Evolutionary conservation across 30 jellyfish, hydroid and myxozoan genomes (phyloP), one percentile per base, ranked within the genome.

Genomic region (Phacellophora camtschatica): DNA sequence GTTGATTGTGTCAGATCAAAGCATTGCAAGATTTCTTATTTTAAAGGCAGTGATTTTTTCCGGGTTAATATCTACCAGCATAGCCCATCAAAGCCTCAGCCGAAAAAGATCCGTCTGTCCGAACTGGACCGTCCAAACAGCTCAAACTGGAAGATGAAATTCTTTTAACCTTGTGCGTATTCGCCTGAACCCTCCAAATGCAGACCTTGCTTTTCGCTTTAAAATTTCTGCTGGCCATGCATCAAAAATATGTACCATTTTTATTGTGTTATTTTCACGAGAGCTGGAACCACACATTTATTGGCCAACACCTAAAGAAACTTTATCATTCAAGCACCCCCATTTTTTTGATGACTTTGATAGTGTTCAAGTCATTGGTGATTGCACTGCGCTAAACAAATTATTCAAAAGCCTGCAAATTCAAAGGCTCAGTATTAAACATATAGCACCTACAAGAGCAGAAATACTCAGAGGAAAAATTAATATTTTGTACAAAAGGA

Each of bases 291-390:
- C 84, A 23, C 84, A 42, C 70, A 71, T 71, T 71, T 71, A 71
- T 53, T 71, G 84, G 84, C 84, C 71, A 25, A 71, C 70, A 11
- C 84, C 75, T 5, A 71, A 71, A 71, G 84, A 71, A 29, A 71
- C 84, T 71, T 59, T 71, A 42, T 32, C 71, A 24, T 71, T 74
- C 77, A 54, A 54, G 58, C 88, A 54, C 37, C 84, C 88, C 46
- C 88, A 74, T 35, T 29, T 74, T 56, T 24, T 63, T 28, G 88
- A 46, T 27, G 76, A 51, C 58, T 51, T 57, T 74, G 22, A 11
- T 32, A 74, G 56, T 16, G 88, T 74, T 54, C 62, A 74, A 50
- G 88, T 66, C 32, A 74, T 74, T 74, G 88, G 88, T 56, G 88
- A 55, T 35, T 74, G 88, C 39, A 74, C 77, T 54, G 66, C n/a